Evolutionary conservation across 2,888 invertebrate species (phyloP).

Genomic region (Tanytarsus gracilentus): DNA sequence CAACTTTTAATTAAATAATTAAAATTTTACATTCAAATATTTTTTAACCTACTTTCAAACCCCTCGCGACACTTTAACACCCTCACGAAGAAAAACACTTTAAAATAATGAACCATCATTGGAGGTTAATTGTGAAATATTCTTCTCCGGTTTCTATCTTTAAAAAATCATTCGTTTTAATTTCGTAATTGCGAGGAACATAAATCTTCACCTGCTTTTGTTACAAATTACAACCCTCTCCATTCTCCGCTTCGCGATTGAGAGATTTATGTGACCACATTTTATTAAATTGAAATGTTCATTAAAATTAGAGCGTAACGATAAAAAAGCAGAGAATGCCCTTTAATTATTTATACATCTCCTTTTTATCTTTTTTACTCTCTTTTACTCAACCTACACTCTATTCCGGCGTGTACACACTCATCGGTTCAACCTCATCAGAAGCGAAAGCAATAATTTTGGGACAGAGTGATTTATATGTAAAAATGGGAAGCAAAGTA

Average conservation of each 20-base stretch:
- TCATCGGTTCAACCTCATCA: slow-evolving; percentile 36
- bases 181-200: neutral
- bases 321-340: neutral
- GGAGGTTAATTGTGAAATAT: slow-evolving; percentile 9
- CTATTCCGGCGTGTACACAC: slow-evolving; percentile 32
- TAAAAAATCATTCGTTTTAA: no score
- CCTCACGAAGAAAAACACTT: no score
- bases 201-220: slow-evolving; percentile 2
- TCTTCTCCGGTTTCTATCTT: no score
- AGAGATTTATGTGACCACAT: neutral
- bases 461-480: slow-evolving; percentile 59
- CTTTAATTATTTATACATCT: slow-evolving; percentile 4
- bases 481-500: slow-evolving; percentile 63
- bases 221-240: no score
- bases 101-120: neutral
- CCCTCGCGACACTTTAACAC: no score
- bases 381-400: neutral
- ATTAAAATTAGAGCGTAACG: neutral
- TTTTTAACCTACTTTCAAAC: no score
- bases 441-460: slow-evolving; percentile 60
- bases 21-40: no score
- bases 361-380: neutral
- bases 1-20: no score
- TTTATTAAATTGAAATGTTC: slow-evolving; percentile 3
- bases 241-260: neutral